phyloP scores from a whole-genome alignment of 2,113 vertebrate species.

The Eidolon helvum region DNA sequence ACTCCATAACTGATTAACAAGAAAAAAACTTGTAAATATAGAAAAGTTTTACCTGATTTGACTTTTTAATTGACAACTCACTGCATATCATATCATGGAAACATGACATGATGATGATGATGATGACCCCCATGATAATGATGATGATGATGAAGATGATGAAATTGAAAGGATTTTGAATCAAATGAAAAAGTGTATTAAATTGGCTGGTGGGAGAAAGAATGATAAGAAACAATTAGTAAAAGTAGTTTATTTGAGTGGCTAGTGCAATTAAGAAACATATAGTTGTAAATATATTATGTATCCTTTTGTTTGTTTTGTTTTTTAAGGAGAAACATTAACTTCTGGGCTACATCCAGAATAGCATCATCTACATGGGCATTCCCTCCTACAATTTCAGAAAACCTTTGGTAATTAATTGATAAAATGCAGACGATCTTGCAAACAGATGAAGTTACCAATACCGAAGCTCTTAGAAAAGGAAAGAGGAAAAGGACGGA shows the following conservation, averaged over 20 bases:
- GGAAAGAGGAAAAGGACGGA: constrained; percentile 84
- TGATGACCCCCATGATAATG: too few relatives aligned
- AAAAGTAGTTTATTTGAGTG: constrained; percentile 69
- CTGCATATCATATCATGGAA: constrained; percentile 72
- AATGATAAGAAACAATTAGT: constrained; percentile 65
- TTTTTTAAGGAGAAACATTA: constrained; percentile 46
- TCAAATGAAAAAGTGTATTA: constrained; percentile 47
- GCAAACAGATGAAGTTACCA: constrained; percentile 77
- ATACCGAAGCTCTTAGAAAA: constrained; percentile 81
- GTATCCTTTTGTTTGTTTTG: constrained; percentile 9
- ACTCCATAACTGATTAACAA: constrained; percentile 32
- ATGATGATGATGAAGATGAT: constrained; percentile 38
- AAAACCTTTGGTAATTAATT: constrained; percentile 74
- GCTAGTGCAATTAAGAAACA: constrained; percentile 44
- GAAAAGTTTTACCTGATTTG: constrained; percentile 75
- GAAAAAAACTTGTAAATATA: constrained; percentile 49
- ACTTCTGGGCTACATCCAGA: neutral
- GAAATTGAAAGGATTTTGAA: constrained; percentile 67
- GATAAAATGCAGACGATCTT: constrained; percentile 84
- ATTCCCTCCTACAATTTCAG: constrained; percentile 61
- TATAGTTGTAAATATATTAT: neutral
- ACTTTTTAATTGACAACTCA: constrained; percentile 70
- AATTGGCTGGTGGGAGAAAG: constrained; percentile 67
- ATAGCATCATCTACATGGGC: constrained; percentile 55
- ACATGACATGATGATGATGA: constrained; percentile 43